Evolutionary conservation across 2,113 vertebrate species (phyloP), one percentile per base, ranked within the genome.

Genomic region (Orthonyx spaldingii): DNA sequence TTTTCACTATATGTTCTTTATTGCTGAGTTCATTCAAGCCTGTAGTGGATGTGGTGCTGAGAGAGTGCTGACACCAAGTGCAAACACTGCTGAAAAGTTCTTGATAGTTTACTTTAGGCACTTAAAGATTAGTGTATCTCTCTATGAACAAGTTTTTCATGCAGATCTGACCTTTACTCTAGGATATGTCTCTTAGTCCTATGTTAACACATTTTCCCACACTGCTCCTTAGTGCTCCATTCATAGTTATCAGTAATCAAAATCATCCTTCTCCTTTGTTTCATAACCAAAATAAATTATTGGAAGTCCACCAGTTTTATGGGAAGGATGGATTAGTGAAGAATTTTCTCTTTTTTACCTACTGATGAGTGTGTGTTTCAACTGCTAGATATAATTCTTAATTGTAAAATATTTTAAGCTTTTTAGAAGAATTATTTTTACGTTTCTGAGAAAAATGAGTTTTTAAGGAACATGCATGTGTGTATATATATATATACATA

Each of bases 91-190:
- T 97, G 96, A 97, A 97, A 98, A 95, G 96, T 96, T 96, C 94
- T 97, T 96, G 96, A 94, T 97, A 87, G 94, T 97, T 98, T 97
- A 95, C 95, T 97, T 96, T 97, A 97, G 95, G 95, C 93, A 94
- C 96, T 97, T 97, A 92, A 91, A 97, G 96, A 97, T 98, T 97
- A 96, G 94, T 97, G 5, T 97, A 97, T 97, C 94, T 97, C 89
- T 89, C 87, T 70, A 74, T 92, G 92, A 94, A 94, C 76, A 93
- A 87, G 87, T 96, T 97, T 96, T 96, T 97, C 94, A 87, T 92
- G 75, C 95, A 88, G 89, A 94, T 97, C 93, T 97, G 96, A 97
- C 97, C 97, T 97, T 97, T 96, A 97, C 81, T 95, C 85, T 91
- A 87, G 53, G 93, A 91, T 94, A 93, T 90, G 82, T 95, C 94